Evolutionary conservation across 2,888 invertebrate genomes (phyloP).

Genomic region (Plusia festucae): DNA sequence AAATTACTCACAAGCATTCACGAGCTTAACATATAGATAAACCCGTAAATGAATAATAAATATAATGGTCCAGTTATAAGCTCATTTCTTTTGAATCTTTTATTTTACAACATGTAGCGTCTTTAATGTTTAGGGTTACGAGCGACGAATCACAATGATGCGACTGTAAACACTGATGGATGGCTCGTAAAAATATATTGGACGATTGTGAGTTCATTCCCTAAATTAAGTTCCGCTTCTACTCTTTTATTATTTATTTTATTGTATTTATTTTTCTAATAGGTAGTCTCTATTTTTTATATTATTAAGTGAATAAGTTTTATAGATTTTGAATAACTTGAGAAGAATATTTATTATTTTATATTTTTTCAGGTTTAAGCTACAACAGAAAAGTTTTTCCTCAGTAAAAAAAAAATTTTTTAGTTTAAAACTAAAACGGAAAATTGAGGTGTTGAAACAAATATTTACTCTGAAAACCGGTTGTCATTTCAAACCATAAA

Average conservation of each 20-base stretch:
- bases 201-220: slow-evolving; percentile 64
- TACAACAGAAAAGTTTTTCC: too few relatives aligned
- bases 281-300: not conserved
- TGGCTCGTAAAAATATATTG: slow-evolving; percentile 66
- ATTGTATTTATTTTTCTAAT: slow-evolving; percentile 36
- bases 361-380: too few relatives aligned
- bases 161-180: slow-evolving; percentile 65
- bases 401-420: too few relatives aligned
- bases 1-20: not conserved
- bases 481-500: not conserved
- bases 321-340: too few relatives aligned
- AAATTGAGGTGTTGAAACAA: too few relatives aligned
- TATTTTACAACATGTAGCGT: slow-evolving; percentile 52
- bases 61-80: slow-evolving; percentile 47
- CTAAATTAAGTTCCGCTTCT: slow-evolving; percentile 60
- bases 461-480: too few relatives aligned
- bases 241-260: slow-evolving; percentile 28
- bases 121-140: slow-evolving; percentile 62
- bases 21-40: slow-evolving; percentile 22
- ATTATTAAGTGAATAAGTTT: not conserved
- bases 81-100: slow-evolving; percentile 51
- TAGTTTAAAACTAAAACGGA: too few relatives aligned
- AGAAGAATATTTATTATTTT: too few relatives aligned
- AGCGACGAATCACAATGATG: slow-evolving; percentile 58
- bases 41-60: slow-evolving; percentile 50